Conservation (phyloP, 2,797 vertebrate genomes). For the Sebastes oblongus region DNA sequence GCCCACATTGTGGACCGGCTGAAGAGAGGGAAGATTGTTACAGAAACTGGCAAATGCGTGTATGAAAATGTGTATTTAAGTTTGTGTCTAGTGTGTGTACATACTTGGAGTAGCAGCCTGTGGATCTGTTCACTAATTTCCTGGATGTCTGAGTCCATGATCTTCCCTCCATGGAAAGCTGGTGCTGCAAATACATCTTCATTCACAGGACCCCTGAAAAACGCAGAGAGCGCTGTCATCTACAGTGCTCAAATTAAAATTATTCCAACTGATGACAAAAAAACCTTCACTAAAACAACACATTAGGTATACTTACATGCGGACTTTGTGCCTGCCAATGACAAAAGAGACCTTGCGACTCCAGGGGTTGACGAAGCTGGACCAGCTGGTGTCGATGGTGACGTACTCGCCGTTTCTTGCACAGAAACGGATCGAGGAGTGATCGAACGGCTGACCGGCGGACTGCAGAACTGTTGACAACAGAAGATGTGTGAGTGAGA, state of each 20-base stretch:
- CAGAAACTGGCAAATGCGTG: neutral
- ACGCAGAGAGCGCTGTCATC: conserved; percentile 15
- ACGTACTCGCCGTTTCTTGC: conserved; percentile 93
- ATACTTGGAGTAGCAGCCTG: conserved; percentile 90
- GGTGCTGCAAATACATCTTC: conserved; percentile 93
- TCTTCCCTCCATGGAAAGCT: conserved; percentile 83
- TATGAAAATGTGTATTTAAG: neutral
- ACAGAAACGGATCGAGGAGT: conserved; percentile 93
- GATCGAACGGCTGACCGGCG: conserved; percentile 93
- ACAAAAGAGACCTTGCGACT: conserved; percentile 97
- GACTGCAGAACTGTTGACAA: conserved; percentile 83
- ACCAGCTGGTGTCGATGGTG: conserved; percentile 97
- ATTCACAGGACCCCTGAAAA: conserved; percentile 92
- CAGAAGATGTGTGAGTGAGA: neutral
- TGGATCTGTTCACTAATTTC: conserved; percentile 96
- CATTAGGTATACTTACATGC: conserved; percentile 86
- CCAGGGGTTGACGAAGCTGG: conserved; percentile 98
- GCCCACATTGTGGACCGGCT: conserved; percentile 94
- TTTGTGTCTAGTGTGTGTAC: neutral
- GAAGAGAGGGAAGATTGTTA: conserved; percentile 12
- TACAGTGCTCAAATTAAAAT: neutral
- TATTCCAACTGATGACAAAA: neutral
- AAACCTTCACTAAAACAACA: neutral
- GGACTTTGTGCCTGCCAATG: conserved; percentile 96
- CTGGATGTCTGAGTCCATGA: conserved; percentile 87